Evolutionary conservation across 2,888 invertebrate genomes (phyloP).

Genomic region (Drosophila atripex): DNA sequence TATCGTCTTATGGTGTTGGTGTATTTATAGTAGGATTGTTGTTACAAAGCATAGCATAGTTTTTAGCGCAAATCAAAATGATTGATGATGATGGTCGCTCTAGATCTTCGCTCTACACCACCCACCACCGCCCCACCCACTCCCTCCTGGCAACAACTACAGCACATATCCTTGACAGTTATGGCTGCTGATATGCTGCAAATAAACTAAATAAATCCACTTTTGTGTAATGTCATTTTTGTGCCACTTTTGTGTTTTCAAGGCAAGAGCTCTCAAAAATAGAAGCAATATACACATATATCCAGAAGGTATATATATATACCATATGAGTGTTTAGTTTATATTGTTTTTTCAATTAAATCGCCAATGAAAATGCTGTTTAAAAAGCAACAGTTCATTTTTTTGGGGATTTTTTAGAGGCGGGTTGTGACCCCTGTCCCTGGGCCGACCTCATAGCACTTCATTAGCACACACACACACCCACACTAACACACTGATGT

Average conservation of each 20-base stretch:
- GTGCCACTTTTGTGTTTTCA: conserved; percentile 57
- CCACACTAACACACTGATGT: background rate
- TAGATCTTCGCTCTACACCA: conserved; percentile 27
- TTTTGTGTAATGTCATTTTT: conserved; percentile 69
- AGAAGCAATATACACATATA: no score
- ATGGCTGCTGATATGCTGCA: conserved; percentile 77
- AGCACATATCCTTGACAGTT: conserved; percentile 67
- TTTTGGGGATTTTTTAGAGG: no score
- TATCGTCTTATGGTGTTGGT: conserved; percentile 15
- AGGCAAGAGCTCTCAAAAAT: background rate
- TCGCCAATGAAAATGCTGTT: no score
- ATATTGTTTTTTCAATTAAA: no score
- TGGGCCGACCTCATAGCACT: conserved; percentile 44
- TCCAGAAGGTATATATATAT: background rate
- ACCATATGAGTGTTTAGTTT: no score
- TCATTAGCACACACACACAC: conserved; percentile 50
- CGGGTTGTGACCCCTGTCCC: background rate
- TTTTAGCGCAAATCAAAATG: conserved; percentile 78
- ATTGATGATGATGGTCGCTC: conserved; percentile 74
- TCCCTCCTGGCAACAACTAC: no score
- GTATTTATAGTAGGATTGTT: conserved; percentile 40
- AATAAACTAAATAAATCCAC: conserved; percentile 77
- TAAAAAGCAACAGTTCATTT: no score
- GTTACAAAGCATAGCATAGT: conserved; percentile 62
- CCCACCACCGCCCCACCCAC: no score